These are phyloP conservation scores for Pterobdella sp. DNA, from an alignment of 2,888 invertebrate genomes.

Conservation along the genomic window DNA sequence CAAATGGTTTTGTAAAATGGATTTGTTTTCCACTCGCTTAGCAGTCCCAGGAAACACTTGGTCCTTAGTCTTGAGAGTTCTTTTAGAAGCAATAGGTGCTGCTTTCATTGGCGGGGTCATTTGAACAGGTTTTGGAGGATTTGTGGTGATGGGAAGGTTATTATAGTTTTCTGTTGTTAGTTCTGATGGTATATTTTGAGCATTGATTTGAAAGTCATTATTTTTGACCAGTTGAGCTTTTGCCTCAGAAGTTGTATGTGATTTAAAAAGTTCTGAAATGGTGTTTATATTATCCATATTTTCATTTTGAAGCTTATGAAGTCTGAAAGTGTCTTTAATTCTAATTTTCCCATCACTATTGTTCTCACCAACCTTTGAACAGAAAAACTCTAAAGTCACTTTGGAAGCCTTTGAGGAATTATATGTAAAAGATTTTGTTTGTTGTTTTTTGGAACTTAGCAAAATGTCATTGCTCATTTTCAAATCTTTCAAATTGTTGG, in stretches of 20 bases:
- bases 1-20: no score
- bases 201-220: no score
- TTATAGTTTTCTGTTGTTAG: no score
- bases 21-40: neutral
- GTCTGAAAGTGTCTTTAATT: conserved; percentile 11
- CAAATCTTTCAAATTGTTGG: neutral
- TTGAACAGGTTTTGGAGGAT: neutral
- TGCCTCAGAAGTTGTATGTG: neutral
- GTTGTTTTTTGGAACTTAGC: neutral
- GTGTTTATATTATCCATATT: neutral
- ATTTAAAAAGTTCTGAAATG: conserved; percentile 6
- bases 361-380: conserved; percentile 4
- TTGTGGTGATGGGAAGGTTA: neutral
- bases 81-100: neutral
- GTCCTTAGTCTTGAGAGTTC: neutral
- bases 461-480: conserved; percentile 5
- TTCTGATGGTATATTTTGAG: no score
- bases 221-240: neutral
- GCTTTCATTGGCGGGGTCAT: neutral
- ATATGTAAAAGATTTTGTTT: neutral
- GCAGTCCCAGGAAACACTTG: neutral
- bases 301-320: neutral
- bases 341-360: neutral
- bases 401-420: conserved; percentile 20
- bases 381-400: conserved; percentile 26